These are phyloP conservation scores for Acromyrmex heyeri DNA, from an alignment of 1,140 invertebrate genomes.

Conservation along the genomic window DNA sequence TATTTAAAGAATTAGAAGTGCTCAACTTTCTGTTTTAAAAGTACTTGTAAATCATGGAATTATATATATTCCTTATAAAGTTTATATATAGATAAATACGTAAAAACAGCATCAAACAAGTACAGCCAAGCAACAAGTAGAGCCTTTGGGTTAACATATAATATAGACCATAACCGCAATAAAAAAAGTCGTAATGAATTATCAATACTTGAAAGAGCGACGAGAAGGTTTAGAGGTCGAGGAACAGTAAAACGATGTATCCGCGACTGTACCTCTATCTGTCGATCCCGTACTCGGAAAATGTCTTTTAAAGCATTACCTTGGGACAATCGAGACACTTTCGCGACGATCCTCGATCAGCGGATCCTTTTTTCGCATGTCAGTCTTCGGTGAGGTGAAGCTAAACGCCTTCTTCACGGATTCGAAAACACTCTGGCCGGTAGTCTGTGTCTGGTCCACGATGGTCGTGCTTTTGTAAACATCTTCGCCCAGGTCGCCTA, in stretches of 20 bases:
- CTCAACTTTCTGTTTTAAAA: neutral
- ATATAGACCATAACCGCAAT: neutral
- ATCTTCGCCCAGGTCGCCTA: slow-evolving; percentile 88
- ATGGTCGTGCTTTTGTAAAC: slow-evolving; percentile 90
- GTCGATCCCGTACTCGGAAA: slow-evolving; percentile 61
- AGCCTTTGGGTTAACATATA: neutral
- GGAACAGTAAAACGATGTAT: slow-evolving; percentile 32
- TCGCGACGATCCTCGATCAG: slow-evolving; percentile 86
- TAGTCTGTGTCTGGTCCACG: slow-evolving; percentile 87
- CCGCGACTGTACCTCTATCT: slow-evolving; percentile 63
- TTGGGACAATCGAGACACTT: slow-evolving; percentile 86
- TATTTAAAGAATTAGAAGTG: neutral
- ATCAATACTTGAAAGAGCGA: neutral
- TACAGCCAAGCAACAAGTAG: too few relatives aligned
- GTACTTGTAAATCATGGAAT: neutral
- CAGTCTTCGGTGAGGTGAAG: slow-evolving; percentile 86
- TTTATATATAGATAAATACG: neutral
- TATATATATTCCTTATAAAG: neutral
- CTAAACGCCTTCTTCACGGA: slow-evolving; percentile 89
- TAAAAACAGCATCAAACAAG: neutral
- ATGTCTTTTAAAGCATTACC: slow-evolving; percentile 84
- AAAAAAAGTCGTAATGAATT: neutral
- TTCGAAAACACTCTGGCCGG: slow-evolving; percentile 87
- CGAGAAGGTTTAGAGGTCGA: slow-evolving; percentile 63
- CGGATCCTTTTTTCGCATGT: slow-evolving; percentile 86